phyloP scores from a whole-genome alignment of 2,888 invertebrate species.

The Crioceris asparagi region DNA sequence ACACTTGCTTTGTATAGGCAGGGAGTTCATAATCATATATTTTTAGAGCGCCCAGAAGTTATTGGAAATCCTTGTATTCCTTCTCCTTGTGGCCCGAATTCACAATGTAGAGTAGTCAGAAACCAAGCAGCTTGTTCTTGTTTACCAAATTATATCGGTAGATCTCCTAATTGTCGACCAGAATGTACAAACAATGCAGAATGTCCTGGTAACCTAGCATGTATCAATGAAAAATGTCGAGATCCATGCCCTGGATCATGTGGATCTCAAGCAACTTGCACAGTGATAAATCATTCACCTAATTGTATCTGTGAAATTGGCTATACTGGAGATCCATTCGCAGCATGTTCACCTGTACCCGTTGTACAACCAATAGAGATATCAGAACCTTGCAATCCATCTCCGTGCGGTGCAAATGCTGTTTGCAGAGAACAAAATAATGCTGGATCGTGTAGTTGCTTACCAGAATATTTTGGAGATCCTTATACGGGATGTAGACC shows the following conservation, averaged over 20 bases:
- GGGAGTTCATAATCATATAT: neutral
- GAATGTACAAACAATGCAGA: slow-evolving; percentile 78
- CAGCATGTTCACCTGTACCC: slow-evolving; percentile 46
- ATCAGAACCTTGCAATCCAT: slow-evolving; percentile 71
- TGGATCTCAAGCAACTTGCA: slow-evolving; percentile 65
- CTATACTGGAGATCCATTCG: slow-evolving; percentile 77
- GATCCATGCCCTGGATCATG: slow-evolving; percentile 82
- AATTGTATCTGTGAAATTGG: slow-evolving; percentile 70
- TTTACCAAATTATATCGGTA: slow-evolving; percentile 64
- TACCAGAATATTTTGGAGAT: slow-evolving; percentile 75
- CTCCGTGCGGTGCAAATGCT: slow-evolving; percentile 79
- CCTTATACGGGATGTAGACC: slow-evolving; percentile 78
- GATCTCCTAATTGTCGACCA: slow-evolving; percentile 76
- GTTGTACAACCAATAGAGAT: slow-evolving; percentile 45
- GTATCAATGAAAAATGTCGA: slow-evolving; percentile 68
- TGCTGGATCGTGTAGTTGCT: slow-evolving; percentile 73
- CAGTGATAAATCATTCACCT: slow-evolving; percentile 74
- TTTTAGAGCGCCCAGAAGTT: slow-evolving; percentile 42
- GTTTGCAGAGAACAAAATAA: slow-evolving; percentile 72
- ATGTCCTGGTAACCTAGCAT: slow-evolving; percentile 74
- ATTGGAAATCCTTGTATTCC: slow-evolving; percentile 66
- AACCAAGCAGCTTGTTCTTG: slow-evolving; percentile 74
- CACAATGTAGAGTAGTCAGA: slow-evolving; percentile 67
- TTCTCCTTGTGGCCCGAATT: slow-evolving; percentile 75
- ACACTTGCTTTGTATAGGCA: neutral